Evolutionary conservation across 2,113 vertebrate species (phyloP), one percentile per base, ranked within the genome.

Genomic region (Tachycineta bicolor): DNA sequence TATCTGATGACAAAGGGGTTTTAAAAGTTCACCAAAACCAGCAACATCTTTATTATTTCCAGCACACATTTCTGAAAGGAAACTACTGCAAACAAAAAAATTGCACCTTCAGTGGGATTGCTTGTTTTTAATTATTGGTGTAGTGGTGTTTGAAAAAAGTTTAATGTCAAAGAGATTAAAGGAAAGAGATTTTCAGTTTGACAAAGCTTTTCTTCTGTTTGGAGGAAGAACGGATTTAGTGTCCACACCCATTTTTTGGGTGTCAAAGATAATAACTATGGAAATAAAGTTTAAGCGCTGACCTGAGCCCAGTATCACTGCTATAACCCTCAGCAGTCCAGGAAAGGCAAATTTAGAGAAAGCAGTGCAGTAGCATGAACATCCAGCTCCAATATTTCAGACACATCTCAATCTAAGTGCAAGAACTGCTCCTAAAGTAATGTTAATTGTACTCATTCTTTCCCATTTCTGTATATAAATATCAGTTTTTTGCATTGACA

Each of bases 1-100:
- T 64, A n/a, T 53, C 64, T 90, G 67, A 90, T 93, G 69, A 84
- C 86, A 96, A 95, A 81, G 37, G 37, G 23, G 17, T 90, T 89
- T 94, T 81, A 87, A n/a, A 78, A 93, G 65, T 23, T 88, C 53
- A 75, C 41, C 47, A 81, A 86, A 92, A 55, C 18, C 79, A 86
- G 56, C 41, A 83, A 26, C 8, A 46, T 87, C 44, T 82, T 86
- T 56, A 68, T 62, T 89, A 83, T 70, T 90, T 50, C 24, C 43
- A 91, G 64, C 22, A 23, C 14, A 37, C 8, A 34, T 29, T 93
- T 95, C 71, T 80, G 47, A 91, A 73, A 86, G 60, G 49, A 83
- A 91, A 12, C 7, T 70, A 53, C 21, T 2, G 11, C 44, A 87
- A 89, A 5, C 15, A 47, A 31, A 84, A 88, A 56, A 50, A 67